Percentiles rank a stretch among this genome's conserved stretches.
Conservation (phyloP, 2,797 vertebrate species). For the Sebastes umbrosus region DNA sequence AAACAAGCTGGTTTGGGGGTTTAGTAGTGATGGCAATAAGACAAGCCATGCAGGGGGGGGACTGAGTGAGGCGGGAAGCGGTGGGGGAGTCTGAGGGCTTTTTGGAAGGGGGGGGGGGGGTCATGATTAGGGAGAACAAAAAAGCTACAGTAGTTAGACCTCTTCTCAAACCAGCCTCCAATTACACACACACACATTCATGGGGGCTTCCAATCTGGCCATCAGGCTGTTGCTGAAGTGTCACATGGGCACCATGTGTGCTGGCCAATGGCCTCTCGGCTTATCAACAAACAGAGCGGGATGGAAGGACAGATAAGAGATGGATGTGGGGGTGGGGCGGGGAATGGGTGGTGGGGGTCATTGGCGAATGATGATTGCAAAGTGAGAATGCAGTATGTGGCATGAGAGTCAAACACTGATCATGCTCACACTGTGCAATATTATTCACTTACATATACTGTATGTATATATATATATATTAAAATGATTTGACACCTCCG, state of each 20-base stretch:
- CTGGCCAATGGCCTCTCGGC: slow-evolving; percentile 76
- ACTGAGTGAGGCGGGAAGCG: slow-evolving; percentile 6
- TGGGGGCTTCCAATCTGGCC: slow-evolving; percentile 72
- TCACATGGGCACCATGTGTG: slow-evolving; percentile 77
- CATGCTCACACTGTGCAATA: slow-evolving; percentile 10
- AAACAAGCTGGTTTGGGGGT: slow-evolving; percentile 56
- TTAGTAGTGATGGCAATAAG: slow-evolving; percentile 43
- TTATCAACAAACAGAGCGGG: slow-evolving; percentile 77
- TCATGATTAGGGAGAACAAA: slow-evolving; percentile 72
- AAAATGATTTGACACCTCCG: slow-evolving; percentile 22
- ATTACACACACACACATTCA: slow-evolving; percentile 43
- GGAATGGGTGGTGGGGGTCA: slow-evolving; percentile 31
- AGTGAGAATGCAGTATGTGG: slow-evolving; percentile 47
- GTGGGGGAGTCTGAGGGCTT: slow-evolving; percentile 27
- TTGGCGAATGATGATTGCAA: slow-evolving; percentile 56
- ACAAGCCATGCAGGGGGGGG: slow-evolving; percentile 24
- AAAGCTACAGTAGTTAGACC: slow-evolving; percentile 73
- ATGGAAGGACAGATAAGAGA: slow-evolving; percentile 74
- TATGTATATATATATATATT: not conserved
- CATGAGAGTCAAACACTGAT: slow-evolving; percentile 39
- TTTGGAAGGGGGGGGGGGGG: slow-evolving; percentile 20
- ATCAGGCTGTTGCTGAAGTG: slow-evolving; percentile 76
- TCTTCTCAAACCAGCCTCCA: slow-evolving; percentile 50
- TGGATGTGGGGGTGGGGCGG: slow-evolving; percentile 63
- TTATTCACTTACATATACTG: slow-evolving; percentile 14